Evolutionary conservation across 2,113 vertebrate genomes (phyloP).

Genomic region (Charina bottae): DNA sequence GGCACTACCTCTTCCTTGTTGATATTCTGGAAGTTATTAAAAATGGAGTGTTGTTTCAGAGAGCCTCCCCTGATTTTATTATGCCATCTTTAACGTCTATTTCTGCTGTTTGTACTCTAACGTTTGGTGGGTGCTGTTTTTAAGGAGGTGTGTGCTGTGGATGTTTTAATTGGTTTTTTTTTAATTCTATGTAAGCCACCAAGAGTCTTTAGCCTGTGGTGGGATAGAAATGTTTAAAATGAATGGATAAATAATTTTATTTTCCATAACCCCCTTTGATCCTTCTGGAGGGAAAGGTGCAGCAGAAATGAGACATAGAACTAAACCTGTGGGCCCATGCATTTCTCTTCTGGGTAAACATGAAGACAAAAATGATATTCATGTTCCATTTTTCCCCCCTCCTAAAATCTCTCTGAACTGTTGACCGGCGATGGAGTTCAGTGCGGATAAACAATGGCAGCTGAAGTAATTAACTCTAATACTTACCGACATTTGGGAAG

Average conservation of each 20-base stretch:
- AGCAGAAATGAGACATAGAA: background rate
- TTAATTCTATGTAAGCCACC: background rate
- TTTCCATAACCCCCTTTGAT: background rate
- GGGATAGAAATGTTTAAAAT: background rate
- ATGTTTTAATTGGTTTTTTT: background rate
- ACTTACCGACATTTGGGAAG: constrained; percentile 21
- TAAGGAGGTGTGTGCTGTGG: background rate
- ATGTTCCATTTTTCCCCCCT: background rate
- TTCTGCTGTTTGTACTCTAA: background rate
- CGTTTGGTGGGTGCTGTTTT: background rate
- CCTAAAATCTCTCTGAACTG: background rate
- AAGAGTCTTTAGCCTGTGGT: background rate
- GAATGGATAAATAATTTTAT: background rate
- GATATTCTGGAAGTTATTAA: no score
- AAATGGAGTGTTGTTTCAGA: no score
- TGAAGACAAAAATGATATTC: background rate
- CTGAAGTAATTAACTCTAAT: constrained; percentile 37
- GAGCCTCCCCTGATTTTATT: background rate
- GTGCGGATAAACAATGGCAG: constrained; percentile 24
- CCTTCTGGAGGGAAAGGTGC: background rate
- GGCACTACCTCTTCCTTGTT: no score
- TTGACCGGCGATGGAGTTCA: background rate
- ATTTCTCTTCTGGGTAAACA: background rate
- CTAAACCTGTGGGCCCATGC: background rate
- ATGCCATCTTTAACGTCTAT: background rate